Conservation (phyloP, 2,113 vertebrate species). For the Chloroceryle aenea region DNA sequence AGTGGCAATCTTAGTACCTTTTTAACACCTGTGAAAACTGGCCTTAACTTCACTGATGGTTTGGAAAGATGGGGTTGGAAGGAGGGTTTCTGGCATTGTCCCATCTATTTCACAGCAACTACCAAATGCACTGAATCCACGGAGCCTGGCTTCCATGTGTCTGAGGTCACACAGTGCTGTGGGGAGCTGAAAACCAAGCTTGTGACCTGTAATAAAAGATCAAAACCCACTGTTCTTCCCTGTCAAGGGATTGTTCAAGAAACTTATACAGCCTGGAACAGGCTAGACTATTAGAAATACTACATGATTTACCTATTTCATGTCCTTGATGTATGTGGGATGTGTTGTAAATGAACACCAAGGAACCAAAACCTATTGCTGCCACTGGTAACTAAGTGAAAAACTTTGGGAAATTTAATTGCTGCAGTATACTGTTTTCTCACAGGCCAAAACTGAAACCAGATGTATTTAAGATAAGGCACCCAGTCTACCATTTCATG, state of each 20-base stretch:
- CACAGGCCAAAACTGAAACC: background rate
- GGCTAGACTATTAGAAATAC: background rate
- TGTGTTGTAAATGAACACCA: background rate
- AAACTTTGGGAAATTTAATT: background rate
- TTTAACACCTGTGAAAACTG: background rate
- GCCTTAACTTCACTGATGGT: background rate
- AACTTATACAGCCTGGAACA: background rate
- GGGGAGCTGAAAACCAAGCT: background rate
- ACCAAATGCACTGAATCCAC: background rate
- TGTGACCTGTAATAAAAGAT: background rate
- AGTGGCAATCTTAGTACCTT: background rate
- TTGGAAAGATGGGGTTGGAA: background rate
- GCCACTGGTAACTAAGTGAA: background rate
- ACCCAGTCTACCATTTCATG: background rate
- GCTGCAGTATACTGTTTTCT: background rate
- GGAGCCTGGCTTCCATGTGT: background rate
- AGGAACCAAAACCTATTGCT: background rate
- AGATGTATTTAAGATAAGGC: background rate
- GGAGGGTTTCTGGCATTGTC: background rate
- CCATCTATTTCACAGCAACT: background rate
- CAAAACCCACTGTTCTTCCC: background rate
- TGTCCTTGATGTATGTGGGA: rapidly evolving
- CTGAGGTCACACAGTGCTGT: background rate
- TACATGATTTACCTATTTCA: background rate
- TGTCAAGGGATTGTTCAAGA: background rate